phyloP scores from a whole-genome alignment of 64 coral and sea anemone genomes.

The Porites australiensis region DNA sequence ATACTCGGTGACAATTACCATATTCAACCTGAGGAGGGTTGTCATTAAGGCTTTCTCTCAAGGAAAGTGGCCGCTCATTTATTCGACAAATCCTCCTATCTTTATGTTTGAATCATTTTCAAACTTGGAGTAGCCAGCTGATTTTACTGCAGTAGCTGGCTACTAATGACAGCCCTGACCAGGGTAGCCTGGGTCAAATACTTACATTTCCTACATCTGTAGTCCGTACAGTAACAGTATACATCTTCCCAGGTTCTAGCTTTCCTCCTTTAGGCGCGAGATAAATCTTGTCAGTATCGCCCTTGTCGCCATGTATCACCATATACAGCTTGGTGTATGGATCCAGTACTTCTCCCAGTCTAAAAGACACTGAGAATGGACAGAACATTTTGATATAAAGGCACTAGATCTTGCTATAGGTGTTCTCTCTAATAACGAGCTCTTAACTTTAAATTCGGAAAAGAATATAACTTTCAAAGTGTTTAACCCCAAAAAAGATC shows the following conservation, averaged over 20 bases:
- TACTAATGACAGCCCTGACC: too few species aligned
- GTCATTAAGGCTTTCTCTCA: too few species aligned
- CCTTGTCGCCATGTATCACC: conserved; percentile 74
- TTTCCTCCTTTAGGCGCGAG: conserved; percentile 69
- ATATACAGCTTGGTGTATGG: conserved; percentile 81
- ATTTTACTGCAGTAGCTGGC: too few species aligned
- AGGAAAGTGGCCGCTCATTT: too few species aligned
- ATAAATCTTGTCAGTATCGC: conserved; percentile 82
- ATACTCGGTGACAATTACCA: too few species aligned
- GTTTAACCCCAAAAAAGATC: too few species aligned
- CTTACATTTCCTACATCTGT: conserved; percentile 84
- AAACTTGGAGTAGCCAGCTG: too few species aligned
- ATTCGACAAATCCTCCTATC: too few species aligned
- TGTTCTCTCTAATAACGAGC: neutral
- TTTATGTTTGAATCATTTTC: too few species aligned
- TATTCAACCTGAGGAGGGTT: too few species aligned
- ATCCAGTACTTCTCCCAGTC: conserved; percentile 76
- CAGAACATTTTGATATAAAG: neutral
- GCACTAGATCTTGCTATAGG: neutral
- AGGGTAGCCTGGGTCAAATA: neutral
- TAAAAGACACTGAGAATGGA: conserved; percentile 73
- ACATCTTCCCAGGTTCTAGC: conserved; percentile 74
- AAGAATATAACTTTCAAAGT: neutral
- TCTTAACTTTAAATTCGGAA: neutral
- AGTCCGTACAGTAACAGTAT: conserved; percentile 69